phyloP scores from a whole-genome alignment of 2,888 invertebrate genomes.

The Bhutanitis thaidina region DNA sequence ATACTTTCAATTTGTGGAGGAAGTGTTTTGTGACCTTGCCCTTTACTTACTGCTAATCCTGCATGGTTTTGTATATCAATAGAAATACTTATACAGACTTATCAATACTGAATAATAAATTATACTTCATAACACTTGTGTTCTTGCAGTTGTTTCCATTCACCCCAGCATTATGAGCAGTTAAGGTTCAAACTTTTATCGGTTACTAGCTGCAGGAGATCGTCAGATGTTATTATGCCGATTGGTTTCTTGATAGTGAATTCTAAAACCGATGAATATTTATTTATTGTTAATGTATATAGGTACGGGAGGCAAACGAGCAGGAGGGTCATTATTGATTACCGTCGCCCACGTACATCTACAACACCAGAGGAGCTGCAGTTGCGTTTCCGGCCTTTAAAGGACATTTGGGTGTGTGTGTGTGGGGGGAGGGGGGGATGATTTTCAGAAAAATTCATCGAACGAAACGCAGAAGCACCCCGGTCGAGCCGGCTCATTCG shows the following conservation, averaged over 20 bases:
- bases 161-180: slow-evolving; percentile 36
- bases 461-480: too few species aligned
- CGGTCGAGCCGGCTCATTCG: too few species aligned
- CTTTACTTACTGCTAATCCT: slow-evolving; percentile 16
- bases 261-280: slow-evolving; percentile 36
- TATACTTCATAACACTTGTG: slow-evolving; percentile 5
- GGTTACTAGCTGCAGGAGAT: slow-evolving; percentile 83
- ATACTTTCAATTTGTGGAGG: slow-evolving; percentile 8
- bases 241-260: slow-evolving; percentile 67
- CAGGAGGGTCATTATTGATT: too few species aligned
- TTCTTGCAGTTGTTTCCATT: slow-evolving; percentile 41
- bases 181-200: slow-evolving; percentile 10
- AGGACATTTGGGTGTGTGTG: too few species aligned
- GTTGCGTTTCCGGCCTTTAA: too few species aligned
- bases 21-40: slow-evolving; percentile 14
- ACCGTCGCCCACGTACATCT: too few species aligned
- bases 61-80: slow-evolving; percentile 15
- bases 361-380: too few species aligned
- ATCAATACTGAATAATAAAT: slow-evolving; percentile 19
- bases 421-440: too few species aligned
- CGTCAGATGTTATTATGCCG: slow-evolving; percentile 85
- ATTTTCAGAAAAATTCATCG: too few species aligned
- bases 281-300: too few species aligned
- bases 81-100: slow-evolving; percentile 9
- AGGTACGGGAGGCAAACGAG: too few species aligned